Conservation (phyloP, 2,113 vertebrate species). For the Orientallactaga bullata region DNA sequence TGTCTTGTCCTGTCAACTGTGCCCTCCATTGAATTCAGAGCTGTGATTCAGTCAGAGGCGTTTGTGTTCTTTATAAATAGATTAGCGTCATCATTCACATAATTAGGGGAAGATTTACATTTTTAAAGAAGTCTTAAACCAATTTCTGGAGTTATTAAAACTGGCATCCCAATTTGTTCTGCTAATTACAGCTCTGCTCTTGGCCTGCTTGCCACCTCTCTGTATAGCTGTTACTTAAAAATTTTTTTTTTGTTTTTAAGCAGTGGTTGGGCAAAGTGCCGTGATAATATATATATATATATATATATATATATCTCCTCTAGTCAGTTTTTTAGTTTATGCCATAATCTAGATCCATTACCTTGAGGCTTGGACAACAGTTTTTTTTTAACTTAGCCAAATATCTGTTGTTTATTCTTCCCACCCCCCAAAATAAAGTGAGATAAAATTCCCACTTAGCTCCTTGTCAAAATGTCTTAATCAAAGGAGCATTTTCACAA, state of each 20-base stretch:
- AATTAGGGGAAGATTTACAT: constrained; percentile 85
- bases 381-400: not conserved
- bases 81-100: constrained; percentile 83
- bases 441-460: not conserved
- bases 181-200: constrained; percentile 63
- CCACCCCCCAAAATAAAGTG: not conserved
- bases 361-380: not conserved
- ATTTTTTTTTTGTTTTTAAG: not conserved
- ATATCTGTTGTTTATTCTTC: not conserved
- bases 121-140: constrained; percentile 78
- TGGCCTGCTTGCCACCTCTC: constrained; percentile 58
- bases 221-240: not conserved
- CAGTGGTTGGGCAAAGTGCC: not conserved
- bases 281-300: too few relatives aligned
- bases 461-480: not conserved
- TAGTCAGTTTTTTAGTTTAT: not conserved
- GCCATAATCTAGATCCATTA: not conserved
- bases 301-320: not conserved
- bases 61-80: constrained; percentile 86
- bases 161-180: constrained; percentile 67
- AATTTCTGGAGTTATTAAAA: constrained; percentile 75
- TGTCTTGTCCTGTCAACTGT: constrained; percentile 81
- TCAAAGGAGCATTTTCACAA: not conserved
- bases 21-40: constrained; percentile 79
- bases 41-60: constrained; percentile 84